phyloP scores from a whole-genome alignment of 2,888 invertebrate species.

The Scrobipalpa costella region DNA sequence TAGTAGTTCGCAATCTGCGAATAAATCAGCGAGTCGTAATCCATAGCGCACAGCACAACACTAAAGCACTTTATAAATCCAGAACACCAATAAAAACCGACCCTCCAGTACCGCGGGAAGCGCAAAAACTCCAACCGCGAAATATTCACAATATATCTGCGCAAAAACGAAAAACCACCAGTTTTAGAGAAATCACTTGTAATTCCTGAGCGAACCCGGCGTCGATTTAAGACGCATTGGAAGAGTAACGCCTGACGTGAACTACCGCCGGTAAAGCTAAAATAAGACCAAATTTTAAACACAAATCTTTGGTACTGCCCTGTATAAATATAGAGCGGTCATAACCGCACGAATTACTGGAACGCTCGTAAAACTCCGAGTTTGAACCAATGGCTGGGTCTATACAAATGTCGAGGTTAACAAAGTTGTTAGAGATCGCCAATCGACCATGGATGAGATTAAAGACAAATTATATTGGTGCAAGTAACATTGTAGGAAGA shows the following conservation, averaged over 20 bases:
- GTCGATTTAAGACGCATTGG: conserved; percentile 79
- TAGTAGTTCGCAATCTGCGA: conserved; percentile 84
- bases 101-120: background rate
- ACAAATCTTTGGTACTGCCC: conserved; percentile 75
- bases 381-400: conserved; percentile 17
- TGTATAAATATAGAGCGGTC: conserved; percentile 61
- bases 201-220: conserved; percentile 48
- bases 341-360: conserved; percentile 42
- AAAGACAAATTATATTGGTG: too few relatives aligned
- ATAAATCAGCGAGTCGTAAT: conserved; percentile 84
- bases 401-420: conserved; percentile 3
- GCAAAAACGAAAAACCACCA: conserved; percentile 5
- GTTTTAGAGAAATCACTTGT: conserved; percentile 41
- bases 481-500: too few relatives aligned
- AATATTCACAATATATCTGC: conserved; percentile 13
- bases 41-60: conserved; percentile 67
- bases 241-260: conserved; percentile 73
- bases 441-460: background rate
- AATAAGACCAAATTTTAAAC: conserved; percentile 82
- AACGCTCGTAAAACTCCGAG: conserved; percentile 27
- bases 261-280: conserved; percentile 80
- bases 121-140: conserved; percentile 22
- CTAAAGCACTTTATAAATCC: conserved; percentile 34
- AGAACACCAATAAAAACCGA: conserved; percentile 32
- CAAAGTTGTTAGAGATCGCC: background rate